Conservation (phyloP, 2,113 vertebrate genomes). For the Erpornis zantholeuca region DNA sequence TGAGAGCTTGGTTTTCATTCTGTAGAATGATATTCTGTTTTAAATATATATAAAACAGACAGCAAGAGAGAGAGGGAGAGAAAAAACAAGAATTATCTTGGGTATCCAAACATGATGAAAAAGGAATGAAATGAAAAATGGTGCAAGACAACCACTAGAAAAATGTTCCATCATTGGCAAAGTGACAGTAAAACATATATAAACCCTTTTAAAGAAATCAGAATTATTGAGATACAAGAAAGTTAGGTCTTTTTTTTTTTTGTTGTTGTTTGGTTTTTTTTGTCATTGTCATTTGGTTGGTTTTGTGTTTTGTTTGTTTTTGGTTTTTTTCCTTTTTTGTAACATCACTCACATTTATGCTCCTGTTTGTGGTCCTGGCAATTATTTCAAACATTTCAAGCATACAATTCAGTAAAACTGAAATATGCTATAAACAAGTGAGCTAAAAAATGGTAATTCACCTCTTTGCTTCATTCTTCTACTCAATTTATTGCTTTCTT, state of each 20-base stretch:
- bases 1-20: conserved; percentile 87
- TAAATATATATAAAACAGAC: neutral
- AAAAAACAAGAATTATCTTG: neutral
- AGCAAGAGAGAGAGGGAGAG: neutral
- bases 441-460: neutral
- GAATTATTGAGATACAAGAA: neutral
- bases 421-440: neutral
- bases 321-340: neutral
- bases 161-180: neutral
- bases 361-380: neutral
- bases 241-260: neutral
- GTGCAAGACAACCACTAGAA: neutral
- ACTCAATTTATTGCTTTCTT: neutral
- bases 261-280: neutral
- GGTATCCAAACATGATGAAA: neutral
- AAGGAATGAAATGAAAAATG: neutral
- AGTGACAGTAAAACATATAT: neutral
- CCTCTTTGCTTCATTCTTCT: neutral
- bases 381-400: neutral
- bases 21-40: conserved; percentile 84
- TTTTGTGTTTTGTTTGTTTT: neutral
- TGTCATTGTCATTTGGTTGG: neutral
- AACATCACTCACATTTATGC: neutral
- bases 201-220: neutral
- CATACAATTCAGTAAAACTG: neutral